Evolutionary conservation across 92 coral and sea anemone species (phyloP).

Genomic region (Umimayanthus kanabou): DNA sequence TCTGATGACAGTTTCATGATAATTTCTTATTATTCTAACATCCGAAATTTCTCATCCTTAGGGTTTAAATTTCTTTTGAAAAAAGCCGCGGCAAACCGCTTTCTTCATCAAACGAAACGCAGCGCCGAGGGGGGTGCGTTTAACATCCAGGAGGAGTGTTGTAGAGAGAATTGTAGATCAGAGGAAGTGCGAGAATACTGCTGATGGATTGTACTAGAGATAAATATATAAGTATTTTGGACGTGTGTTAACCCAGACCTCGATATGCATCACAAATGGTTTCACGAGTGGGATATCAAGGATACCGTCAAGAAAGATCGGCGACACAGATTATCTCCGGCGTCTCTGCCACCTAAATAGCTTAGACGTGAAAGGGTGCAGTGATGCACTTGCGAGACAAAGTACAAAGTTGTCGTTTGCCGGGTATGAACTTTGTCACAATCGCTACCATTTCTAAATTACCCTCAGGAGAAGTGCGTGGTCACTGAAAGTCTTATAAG

Average conservation of each 20-base stretch:
- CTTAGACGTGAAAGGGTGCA: neutral
- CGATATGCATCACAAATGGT: neutral
- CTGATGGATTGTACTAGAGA: neutral
- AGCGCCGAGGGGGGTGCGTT: too few species aligned
- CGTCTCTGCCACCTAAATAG: neutral
- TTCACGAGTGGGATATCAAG: neutral
- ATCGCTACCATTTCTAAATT: neutral
- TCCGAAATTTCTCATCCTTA: neutral
- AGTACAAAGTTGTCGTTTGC: neutral
- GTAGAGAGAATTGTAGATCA: neutral
- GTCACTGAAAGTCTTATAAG: neutral
- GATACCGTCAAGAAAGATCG: neutral
- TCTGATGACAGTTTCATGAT: neutral
- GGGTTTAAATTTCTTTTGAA: neutral
- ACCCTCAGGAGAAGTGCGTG: neutral
- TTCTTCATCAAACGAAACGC: constrained; percentile 13
- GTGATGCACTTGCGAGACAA: neutral
- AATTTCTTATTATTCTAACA: neutral
- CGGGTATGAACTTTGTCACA: neutral
- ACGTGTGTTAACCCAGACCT: neutral
- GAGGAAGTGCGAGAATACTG: constrained; percentile 17
- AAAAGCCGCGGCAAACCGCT: constrained; percentile 15
- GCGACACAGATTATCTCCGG: neutral
- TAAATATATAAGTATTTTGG: too few species aligned
- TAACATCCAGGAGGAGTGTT: constrained; percentile 11